phyloP scores from a whole-genome alignment of 2,888 invertebrate species.

The Allygus modestus region DNA sequence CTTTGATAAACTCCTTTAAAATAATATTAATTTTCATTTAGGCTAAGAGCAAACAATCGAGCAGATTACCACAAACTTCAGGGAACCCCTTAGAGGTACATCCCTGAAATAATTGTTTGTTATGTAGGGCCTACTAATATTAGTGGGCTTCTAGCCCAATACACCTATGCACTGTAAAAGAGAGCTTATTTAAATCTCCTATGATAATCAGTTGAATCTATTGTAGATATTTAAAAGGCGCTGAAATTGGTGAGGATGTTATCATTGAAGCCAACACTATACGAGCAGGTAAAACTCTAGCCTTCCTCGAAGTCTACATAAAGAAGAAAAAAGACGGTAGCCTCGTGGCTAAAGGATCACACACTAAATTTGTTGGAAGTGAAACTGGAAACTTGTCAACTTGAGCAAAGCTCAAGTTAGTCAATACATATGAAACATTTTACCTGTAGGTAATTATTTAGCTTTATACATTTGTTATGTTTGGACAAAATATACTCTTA shows the following conservation, averaged over 20 bases:
- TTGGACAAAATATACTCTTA: neutral
- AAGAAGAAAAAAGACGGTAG: conserved; percentile 85
- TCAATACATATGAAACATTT: neutral
- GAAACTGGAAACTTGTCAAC: conserved; percentile 34
- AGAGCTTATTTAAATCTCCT: too few species aligned
- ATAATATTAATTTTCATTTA: too few species aligned
- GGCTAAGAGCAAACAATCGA: too few species aligned
- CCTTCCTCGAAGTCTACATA: conserved; percentile 89
- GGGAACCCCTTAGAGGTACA: too few species aligned
- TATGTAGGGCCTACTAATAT: too few species aligned
- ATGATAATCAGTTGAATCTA: too few species aligned
- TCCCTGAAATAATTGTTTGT: too few species aligned
- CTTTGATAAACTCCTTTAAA: too few species aligned
- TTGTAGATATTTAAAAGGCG: conserved; percentile 87
- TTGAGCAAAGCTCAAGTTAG: neutral
- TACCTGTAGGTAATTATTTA: neutral
- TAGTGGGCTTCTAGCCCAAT: too few species aligned
- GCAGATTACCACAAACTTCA: too few species aligned
- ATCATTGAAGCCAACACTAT: conserved; percentile 87
- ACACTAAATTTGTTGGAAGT: conserved; percentile 84
- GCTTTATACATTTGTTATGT: neutral
- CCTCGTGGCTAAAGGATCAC: conserved; percentile 88
- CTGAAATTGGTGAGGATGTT: conserved; percentile 86
- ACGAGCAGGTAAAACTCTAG: conserved; percentile 87
- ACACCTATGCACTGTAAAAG: too few species aligned